phyloP scores from a whole-genome alignment of 2,797 vertebrate species.

The Ammospiza maritima region DNA sequence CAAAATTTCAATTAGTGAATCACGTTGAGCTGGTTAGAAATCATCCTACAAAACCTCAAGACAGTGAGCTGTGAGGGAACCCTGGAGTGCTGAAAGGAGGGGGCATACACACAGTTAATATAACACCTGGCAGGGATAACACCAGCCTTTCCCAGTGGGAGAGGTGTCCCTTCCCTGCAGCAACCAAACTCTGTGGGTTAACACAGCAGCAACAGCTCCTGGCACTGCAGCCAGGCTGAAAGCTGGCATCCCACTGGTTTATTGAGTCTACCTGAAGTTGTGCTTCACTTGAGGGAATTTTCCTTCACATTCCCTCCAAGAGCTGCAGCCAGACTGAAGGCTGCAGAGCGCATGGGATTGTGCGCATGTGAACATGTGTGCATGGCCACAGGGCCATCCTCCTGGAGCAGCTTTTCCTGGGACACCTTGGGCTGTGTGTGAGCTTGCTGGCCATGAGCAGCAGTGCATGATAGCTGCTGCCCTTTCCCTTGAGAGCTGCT shows the following conservation, averaged over 20 bases:
- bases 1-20: background rate
- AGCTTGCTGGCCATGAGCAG: too few species aligned
- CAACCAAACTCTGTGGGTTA: background rate
- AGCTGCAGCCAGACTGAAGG: background rate
- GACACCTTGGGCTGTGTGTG: too few species aligned
- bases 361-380: rapidly evolving
- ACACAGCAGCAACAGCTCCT: background rate
- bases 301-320: background rate
- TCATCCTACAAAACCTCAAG: background rate
- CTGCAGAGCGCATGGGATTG: rapidly evolving
- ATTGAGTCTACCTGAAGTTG: background rate
- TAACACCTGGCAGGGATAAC: background rate
- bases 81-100: background rate
- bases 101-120: background rate
- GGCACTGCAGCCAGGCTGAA: background rate
- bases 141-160: background rate
- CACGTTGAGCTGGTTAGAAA: background rate
- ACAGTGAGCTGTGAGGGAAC: background rate
- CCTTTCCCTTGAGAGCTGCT: background rate
- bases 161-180: background rate
- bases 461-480: background rate
- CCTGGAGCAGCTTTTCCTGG: background rate
- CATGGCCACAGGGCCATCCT: rapidly evolving
- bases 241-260: background rate
- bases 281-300: background rate